Base-by-base conservation (phyloP, 2,797 vertebrate species). In the Pyrocephalus nanus region DNA sequence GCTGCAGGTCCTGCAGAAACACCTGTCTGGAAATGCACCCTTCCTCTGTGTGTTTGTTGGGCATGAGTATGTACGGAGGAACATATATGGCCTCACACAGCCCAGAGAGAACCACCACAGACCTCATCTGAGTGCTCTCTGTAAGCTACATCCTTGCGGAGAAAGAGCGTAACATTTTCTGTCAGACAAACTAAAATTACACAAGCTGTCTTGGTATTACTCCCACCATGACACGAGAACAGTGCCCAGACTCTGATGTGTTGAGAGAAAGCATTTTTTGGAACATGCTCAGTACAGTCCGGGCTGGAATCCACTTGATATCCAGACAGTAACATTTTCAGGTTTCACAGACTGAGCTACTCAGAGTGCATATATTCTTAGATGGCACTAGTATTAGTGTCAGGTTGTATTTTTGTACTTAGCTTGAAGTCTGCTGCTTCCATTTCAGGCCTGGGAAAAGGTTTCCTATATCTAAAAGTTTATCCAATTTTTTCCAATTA, bases 11-110 rank as follows among this genome's bases (percentile, higher is more conserved):
- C 38, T 77, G 25, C 53, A 86, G 66, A 71, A 84, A 47, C 17
- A 75, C 2, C 16, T 4, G 0, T 6, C 25, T 8, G 16, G 47
- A 84, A 80, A 38, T 3, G 15, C 8, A 6, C 8, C 2, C 0
- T 57, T 58, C 23, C 17, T 58, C 30, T 23, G 25, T 0, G 0
- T 1, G 1, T 25, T 43, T 80, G 29, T 9, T 61, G 22, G 47
- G 38, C 0, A 0, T 0, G 0, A 50, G 21, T 0, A 0, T 8
- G 19, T 4, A 34, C 38, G 18, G 18, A 70, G 1, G 2, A 66
- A 62, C 12, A 16, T 32, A 62, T 0, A 0, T 4, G 55, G 22
- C 22, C 29, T 45, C 18, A 27, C 3, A 16, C 4, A 43, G 40
- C 16, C 16, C 51, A 40, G 5, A 86, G 4, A 66, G 22, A 65